phyloP scores from a whole-genome alignment of 2,113 vertebrate genomes.

The Halichoerus grypus region DNA sequence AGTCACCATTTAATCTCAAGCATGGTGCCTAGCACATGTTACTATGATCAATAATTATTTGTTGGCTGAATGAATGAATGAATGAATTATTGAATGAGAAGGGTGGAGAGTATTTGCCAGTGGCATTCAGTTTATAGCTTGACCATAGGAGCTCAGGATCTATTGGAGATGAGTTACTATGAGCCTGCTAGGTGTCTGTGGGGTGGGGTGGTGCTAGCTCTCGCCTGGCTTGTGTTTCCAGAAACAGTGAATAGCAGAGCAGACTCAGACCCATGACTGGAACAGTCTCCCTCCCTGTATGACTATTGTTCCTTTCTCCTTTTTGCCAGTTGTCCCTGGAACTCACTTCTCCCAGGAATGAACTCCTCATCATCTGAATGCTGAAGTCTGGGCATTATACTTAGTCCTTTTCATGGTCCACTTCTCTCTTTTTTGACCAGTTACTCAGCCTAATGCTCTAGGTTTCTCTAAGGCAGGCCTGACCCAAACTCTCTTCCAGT shows the following conservation, averaged over 20 bases:
- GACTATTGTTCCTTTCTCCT: not conserved
- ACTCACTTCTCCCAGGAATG: not conserved
- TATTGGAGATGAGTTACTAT: not conserved
- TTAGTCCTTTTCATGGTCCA: not conserved
- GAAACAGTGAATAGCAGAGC: not conserved
- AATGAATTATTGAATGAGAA: not conserved
- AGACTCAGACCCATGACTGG: not conserved
- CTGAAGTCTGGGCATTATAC: not conserved
- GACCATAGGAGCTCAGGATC: not conserved
- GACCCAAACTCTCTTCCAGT: not conserved
- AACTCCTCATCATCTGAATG: not conserved
- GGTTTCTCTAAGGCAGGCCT: not conserved
- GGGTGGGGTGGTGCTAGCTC: not conserved
- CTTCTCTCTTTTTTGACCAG: not conserved
- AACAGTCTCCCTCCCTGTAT: not conserved
- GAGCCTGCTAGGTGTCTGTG: not conserved
- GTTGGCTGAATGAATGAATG: not conserved
- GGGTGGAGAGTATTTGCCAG: not conserved
- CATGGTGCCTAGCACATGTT: not conserved
- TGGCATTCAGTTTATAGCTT: not conserved
- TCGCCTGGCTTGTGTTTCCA: not conserved
- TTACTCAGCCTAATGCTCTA: not conserved
- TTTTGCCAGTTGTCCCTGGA: not conserved
- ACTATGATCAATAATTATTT: not conserved
- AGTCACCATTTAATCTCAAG: not conserved